These are phyloP conservation scores for Lasioglossum zephyrum DNA, from an alignment of 2,888 invertebrate species.

Conservation along the genomic window DNA sequence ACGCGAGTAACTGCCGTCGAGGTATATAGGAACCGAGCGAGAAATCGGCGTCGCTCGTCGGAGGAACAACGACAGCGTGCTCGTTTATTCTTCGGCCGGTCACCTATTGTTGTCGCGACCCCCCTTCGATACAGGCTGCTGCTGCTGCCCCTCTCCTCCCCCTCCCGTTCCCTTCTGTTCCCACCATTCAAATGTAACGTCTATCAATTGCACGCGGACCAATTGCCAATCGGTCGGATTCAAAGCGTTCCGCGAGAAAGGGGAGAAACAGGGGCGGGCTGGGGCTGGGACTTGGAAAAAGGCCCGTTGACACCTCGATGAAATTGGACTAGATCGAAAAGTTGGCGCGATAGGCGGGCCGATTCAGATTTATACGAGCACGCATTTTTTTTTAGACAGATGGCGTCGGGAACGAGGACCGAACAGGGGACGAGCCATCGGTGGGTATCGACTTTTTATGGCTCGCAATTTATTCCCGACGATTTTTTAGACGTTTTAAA, in stretches of 20 bases:
- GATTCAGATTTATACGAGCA: constrained; percentile 40
- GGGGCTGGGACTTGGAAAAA: constrained; percentile 46
- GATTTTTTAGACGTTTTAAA: constrained; percentile 30
- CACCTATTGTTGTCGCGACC: constrained; percentile 71
- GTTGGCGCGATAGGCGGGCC: constrained; percentile 5
- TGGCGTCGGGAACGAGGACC: constrained; percentile 27
- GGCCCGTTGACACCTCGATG: constrained; percentile 57
- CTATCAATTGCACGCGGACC: constrained; percentile 73
- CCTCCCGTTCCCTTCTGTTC: constrained; percentile 23
- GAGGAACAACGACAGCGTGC: constrained; percentile 58
- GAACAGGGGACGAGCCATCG: constrained; percentile 28
- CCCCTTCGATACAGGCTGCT: constrained; percentile 55
- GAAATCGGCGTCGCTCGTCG: constrained; percentile 16
- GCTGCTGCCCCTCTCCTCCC: not conserved
- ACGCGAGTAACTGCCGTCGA: constrained; percentile 29
- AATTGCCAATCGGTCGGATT: constrained; percentile 65
- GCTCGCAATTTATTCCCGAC: constrained; percentile 25
- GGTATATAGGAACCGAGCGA: constrained; percentile 25
- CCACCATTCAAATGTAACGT: constrained; percentile 67
- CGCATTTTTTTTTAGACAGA: constrained; percentile 14
- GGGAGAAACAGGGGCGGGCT: constrained; percentile 26
- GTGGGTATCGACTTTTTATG: constrained; percentile 34
- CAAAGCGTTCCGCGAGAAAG: constrained; percentile 47
- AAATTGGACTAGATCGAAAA: constrained; percentile 55
- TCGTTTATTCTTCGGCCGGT: constrained; percentile 71